These are phyloP conservation scores for Microtus ochrogaster DNA, from an alignment of 2,113 vertebrate genomes.

Conservation along the genomic window DNA sequence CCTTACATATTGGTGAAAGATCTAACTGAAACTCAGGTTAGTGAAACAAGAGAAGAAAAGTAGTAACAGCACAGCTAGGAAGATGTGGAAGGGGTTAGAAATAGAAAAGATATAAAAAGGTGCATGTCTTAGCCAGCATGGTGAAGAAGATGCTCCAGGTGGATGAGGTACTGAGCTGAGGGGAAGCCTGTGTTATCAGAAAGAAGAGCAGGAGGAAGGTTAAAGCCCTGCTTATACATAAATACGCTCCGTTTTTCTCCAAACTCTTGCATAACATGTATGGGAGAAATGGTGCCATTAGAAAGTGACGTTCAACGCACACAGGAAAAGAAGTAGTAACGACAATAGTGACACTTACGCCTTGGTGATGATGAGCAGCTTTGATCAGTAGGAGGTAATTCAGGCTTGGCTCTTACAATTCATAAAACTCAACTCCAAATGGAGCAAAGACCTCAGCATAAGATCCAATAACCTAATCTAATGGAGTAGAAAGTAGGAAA, in stretches of 20 bases:
- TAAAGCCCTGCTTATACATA: neutral
- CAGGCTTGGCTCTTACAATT: neutral
- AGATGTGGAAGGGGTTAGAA: too few relatives aligned
- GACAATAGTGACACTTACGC: neutral
- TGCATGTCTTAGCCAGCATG: neutral
- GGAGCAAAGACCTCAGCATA: neutral
- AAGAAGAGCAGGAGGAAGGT: neutral
- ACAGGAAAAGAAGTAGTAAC: neutral
- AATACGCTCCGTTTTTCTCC: neutral
- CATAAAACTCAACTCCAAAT: neutral
- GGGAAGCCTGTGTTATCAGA: neutral
- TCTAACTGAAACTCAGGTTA: neutral
- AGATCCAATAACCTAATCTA: neutral
- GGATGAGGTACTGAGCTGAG: neutral
- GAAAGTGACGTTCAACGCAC: neutral
- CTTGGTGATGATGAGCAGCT: neutral
- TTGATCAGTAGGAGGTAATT: neutral
- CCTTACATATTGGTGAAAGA: neutral
- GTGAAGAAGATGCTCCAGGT: neutral
- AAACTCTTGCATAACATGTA: neutral
- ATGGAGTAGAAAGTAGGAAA: neutral
- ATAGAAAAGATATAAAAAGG: too few relatives aligned
- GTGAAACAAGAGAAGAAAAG: neutral
- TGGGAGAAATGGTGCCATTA: neutral
- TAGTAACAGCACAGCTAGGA: neutral